A percentile compares a stretch with the other conserved stretches of the same genome.
phyloP scores from a whole-genome alignment of 1,140 invertebrate genomes.

The Homarus americanus region DNA sequence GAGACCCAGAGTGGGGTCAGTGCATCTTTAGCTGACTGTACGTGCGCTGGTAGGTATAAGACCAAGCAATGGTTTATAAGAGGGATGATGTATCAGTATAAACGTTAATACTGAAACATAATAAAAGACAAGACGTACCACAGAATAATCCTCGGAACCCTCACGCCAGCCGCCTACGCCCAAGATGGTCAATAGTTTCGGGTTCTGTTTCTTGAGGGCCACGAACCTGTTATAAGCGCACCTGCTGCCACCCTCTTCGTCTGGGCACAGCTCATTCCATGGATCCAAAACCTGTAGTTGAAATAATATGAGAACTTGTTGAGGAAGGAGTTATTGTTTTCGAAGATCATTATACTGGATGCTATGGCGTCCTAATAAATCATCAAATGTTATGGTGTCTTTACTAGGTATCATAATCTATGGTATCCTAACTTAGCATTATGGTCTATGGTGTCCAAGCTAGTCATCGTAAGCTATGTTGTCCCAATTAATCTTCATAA shows the following conservation, averaged over 20 bases:
- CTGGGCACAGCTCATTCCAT: conserved; percentile 82
- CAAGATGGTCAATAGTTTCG: conserved; percentile 26
- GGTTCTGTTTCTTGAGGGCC: conserved; percentile 53
- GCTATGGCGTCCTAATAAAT: not conserved
- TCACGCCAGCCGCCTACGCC: conserved; percentile 60
- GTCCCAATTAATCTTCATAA: too few species aligned
- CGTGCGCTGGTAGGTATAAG: too few species aligned
- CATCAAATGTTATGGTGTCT: not conserved
- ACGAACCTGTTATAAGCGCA: conserved; percentile 75
- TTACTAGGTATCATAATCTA: not conserved
- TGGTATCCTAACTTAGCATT: not conserved
- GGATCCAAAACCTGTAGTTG: conserved; percentile 80
- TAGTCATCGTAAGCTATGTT: too few species aligned
- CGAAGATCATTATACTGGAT: not conserved
- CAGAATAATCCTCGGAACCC: conserved; percentile 46
- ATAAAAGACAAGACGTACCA: conserved; percentile 20
- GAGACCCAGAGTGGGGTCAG: too few species aligned
- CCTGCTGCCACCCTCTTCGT: conserved; percentile 77
- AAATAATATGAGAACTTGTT: not conserved
- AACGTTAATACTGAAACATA: too few species aligned
- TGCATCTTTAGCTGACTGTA: too few species aligned
- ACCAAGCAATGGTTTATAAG: too few species aligned
- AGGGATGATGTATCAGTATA: too few species aligned
- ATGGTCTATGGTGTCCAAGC: not conserved
- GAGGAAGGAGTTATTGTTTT: not conserved